Base-by-base conservation (phyloP, 2,888 invertebrate species). In the Diabrotica balteata region DNA sequence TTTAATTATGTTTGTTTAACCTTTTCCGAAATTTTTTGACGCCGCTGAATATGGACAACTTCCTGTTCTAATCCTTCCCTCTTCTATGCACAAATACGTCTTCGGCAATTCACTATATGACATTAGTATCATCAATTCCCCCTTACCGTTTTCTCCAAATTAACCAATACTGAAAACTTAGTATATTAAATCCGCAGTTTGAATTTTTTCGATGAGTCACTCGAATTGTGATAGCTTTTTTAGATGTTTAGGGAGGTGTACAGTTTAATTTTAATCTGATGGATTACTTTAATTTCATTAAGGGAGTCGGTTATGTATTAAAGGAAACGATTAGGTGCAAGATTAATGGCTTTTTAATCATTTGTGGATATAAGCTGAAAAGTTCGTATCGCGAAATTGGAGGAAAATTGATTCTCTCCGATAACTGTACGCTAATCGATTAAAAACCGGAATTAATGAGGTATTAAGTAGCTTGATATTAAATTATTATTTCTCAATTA, bases 251-350 rank as follows among this genome's bases (percentile, higher is more conserved):
- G 54, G 47, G 57, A 50, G 42, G 43, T 59, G 59, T 10, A 53
- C 59, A 51, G 42, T 63, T 58, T 60, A 60, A 73, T 77, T 75
- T 74, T 73, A 73, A 73, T 72, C 72, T 76, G 75, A 75, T 77
- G 73, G 76, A 78, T 79, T 75, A 76, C 72, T 73, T 78, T 76
- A 78, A 78, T 79, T 78, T 78, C 76, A 78, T 78, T 78, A 79
- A 76, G 76, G 73, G 76, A 76, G 10, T 47, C 10, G 47, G 8
- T 9, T 47, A 47, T 10, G 10, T 47, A 78, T 78, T 77, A 78
- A 76, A 76, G 73, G 76, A 76, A 60, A 55, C 57, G 57, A 57
- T 64, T 67, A 51, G 50, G 44, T 69, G 71, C 54, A 78, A 77
- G 78, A 78, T 78, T 78, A 78, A 78, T 77, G 78, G 75, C 69